Conservation (phyloP, 2,113 vertebrate genomes). For the Cryptomyrus ogoouensis region DNA sequence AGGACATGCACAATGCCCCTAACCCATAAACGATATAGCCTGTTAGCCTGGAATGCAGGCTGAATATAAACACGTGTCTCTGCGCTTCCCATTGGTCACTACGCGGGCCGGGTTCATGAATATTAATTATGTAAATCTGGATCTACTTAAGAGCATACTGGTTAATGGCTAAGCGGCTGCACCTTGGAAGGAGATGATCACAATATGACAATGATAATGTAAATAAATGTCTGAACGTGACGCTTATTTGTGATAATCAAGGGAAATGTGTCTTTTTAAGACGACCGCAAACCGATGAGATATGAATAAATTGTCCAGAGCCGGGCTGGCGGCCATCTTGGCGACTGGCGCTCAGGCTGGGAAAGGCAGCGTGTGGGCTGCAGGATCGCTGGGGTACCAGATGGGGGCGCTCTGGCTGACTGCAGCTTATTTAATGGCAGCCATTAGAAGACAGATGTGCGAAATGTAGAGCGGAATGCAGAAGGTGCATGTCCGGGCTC, state of each 20-base stretch:
- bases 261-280: neutral
- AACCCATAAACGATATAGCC: neutral
- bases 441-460: constrained; percentile 46
- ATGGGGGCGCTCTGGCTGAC: constrained; percentile 33
- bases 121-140: constrained; percentile 5
- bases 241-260: neutral
- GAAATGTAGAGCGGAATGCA: constrained; percentile 34
- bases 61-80: neutral
- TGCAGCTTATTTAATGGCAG: constrained; percentile 38
- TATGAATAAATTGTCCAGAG: neutral
- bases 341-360: neutral
- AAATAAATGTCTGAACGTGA: neutral
- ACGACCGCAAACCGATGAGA: neutral
- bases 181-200: neutral
- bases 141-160: neutral
- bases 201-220: neutral
- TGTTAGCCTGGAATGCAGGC: neutral
- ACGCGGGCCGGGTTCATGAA: neutral
- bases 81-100: neutral
- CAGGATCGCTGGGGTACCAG: neutral
- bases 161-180: neutral
- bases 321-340: neutral
- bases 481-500: constrained; percentile 44
- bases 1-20: neutral
- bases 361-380: neutral